A percentile compares a stretch with the other conserved stretches of the same genome.
Conservation (phyloP, 1,140 invertebrate species). For the Tetraneura akinire region DNA sequence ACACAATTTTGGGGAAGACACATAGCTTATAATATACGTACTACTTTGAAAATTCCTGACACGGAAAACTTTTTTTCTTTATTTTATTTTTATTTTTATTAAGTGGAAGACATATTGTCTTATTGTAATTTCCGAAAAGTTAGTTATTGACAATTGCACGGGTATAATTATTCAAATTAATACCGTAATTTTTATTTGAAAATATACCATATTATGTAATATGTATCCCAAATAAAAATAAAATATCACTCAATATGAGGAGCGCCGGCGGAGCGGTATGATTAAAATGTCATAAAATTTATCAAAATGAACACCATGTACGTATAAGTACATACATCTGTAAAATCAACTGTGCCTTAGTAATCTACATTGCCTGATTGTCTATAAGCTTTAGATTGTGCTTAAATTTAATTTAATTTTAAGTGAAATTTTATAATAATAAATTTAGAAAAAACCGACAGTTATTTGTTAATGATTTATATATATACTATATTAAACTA, state of each 20-base stretch:
- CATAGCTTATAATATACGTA: conserved; percentile 15
- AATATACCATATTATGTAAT: neutral
- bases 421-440: neutral
- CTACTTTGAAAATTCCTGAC: neutral
- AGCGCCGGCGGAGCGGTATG: no score
- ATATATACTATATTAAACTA: no score
- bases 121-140: conserved; percentile 2
- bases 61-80: neutral
- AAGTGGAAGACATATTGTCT: conserved; percentile 17
- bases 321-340: neutral
- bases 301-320: neutral
- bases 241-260: conserved; percentile 11
- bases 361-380: conserved; percentile 34
- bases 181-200: neutral
- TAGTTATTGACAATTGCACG: neutral
- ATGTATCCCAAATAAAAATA: no score
- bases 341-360: neutral
- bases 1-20: conserved; percentile 42
- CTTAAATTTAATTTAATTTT: conserved; percentile 21
- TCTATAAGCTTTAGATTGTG: conserved; percentile 48
- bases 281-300: neutral
- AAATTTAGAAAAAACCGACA: neutral
- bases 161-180: neutral
- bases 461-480: no score
- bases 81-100: neutral